phyloP scores from a whole-genome alignment of 2,113 vertebrate species.

The Thomomys bottae region DNA sequence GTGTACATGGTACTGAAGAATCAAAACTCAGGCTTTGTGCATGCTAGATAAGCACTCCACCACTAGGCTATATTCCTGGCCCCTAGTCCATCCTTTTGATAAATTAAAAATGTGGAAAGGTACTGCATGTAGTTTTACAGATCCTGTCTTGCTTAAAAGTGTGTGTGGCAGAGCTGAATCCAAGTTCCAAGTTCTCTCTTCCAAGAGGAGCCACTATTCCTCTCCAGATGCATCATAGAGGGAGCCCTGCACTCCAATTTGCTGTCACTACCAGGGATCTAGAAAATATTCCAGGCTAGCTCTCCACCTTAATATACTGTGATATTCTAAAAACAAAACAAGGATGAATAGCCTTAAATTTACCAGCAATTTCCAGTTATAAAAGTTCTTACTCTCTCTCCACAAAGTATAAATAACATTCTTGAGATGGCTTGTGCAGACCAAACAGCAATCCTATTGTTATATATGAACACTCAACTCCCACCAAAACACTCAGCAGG shows the following conservation, averaged over 20 bases:
- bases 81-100: too few species aligned
- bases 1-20: too few species aligned
- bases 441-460: slow-evolving; percentile 3
- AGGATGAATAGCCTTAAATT: background rate
- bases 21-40: too few species aligned
- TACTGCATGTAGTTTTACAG: background rate
- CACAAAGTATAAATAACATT: slow-evolving; percentile 1
- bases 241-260: background rate
- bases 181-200: background rate
- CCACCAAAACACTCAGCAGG: background rate
- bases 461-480: background rate
- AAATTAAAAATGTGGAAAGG: slow-evolving; percentile 1
- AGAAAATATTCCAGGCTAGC: slow-evolving; percentile 56
- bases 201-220: background rate
- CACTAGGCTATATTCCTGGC: too few species aligned
- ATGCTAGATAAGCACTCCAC: too few species aligned
- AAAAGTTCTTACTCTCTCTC: slow-evolving; percentile 26
- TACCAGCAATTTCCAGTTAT: background rate
- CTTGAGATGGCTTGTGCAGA: background rate
- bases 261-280: background rate
- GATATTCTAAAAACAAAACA: background rate
- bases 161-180: background rate
- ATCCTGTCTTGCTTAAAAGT: background rate
- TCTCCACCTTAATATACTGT: background rate
- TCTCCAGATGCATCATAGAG: background rate